A percentile compares a stretch with the other conserved stretches of the same genome.
phyloP scores from a whole-genome alignment of 2,888 invertebrate genomes.

The Scotopteryx bipunctaria region DNA sequence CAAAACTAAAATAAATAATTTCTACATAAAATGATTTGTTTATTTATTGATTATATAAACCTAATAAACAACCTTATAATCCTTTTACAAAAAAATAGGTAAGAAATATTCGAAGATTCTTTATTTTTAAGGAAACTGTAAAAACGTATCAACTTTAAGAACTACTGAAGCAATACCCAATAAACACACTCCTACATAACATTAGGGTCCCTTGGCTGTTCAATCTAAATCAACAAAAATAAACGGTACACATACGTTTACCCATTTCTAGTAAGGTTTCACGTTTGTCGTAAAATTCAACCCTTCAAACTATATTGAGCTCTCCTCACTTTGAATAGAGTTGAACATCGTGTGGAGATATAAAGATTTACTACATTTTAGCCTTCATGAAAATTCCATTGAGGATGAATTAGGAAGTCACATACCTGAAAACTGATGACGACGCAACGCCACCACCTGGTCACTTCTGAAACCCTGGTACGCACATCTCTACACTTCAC shows the following conservation, averaged over 20 bases:
- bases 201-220: constrained; percentile 2
- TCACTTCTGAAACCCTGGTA: constrained; percentile 18
- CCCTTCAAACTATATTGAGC: not conserved
- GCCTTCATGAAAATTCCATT: constrained; percentile 22
- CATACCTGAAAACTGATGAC: constrained; percentile 31
- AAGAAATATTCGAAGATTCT: too few relatives aligned
- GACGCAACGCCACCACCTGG: constrained; percentile 10
- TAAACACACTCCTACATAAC: not conserved
- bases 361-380: constrained; percentile 16
- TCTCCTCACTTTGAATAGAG: constrained; percentile 3
- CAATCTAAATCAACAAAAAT: constrained; percentile 22
- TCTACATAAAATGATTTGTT: too few relatives aligned
- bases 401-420: constrained; percentile 35
- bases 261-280: constrained; percentile 25
- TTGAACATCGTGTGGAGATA: not conserved
- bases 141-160: not conserved
- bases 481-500: constrained; percentile 8
- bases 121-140: not conserved
- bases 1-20: too few relatives aligned
- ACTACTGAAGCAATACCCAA: not conserved
- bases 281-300: constrained; percentile 1
- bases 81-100: not conserved
- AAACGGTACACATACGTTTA: constrained; percentile 7
- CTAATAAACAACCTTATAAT: too few relatives aligned
- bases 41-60: too few relatives aligned